Percentiles rank a stretch among this genome's conserved stretches.
phyloP scores from a whole-genome alignment of 2,888 invertebrate species.

The Agrypnus murinus region DNA sequence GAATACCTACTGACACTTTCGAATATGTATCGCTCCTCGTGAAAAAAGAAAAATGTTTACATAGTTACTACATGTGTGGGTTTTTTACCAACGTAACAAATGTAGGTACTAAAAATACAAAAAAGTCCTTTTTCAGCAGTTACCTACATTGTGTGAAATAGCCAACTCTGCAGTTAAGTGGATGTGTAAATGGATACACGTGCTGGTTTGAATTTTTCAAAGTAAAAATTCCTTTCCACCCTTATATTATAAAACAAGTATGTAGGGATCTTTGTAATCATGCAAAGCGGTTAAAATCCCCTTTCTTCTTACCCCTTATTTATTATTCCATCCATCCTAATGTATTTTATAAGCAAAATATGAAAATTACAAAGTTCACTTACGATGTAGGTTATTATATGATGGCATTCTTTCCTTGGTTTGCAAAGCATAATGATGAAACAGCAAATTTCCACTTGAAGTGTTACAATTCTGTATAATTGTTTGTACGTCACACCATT shows the following conservation, averaged over 20 bases:
- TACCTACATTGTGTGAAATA: not conserved
- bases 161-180: conserved; percentile 7
- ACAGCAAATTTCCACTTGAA: conserved; percentile 30
- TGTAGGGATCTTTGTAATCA: conserved; percentile 1
- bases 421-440: conserved; percentile 6
- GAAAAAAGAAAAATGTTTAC: too few relatives aligned
- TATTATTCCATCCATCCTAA: not conserved
- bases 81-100: conserved; percentile 8
- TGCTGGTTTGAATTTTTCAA: not conserved
- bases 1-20: too few relatives aligned
- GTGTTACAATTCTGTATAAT: conserved; percentile 39
- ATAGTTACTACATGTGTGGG: not conserved
- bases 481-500: conserved; percentile 37
- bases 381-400: too few relatives aligned
- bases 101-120: not conserved
- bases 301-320: not conserved
- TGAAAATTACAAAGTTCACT: conserved; percentile 7
- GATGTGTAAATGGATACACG: not conserved
- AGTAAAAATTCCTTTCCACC: not conserved
- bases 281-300: not conserved
- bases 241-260: conserved; percentile 8
- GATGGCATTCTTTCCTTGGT: too few relatives aligned
- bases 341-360: conserved; percentile 4
- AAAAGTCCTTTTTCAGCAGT: not conserved
- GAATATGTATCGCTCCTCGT: too few relatives aligned